A percentile compares a stretch with the other conserved stretches of the same genome.
Evolutionary conservation across 1,140 invertebrate genomes (phyloP).

Genomic region (Muscidifurax raptorellus): DNA sequence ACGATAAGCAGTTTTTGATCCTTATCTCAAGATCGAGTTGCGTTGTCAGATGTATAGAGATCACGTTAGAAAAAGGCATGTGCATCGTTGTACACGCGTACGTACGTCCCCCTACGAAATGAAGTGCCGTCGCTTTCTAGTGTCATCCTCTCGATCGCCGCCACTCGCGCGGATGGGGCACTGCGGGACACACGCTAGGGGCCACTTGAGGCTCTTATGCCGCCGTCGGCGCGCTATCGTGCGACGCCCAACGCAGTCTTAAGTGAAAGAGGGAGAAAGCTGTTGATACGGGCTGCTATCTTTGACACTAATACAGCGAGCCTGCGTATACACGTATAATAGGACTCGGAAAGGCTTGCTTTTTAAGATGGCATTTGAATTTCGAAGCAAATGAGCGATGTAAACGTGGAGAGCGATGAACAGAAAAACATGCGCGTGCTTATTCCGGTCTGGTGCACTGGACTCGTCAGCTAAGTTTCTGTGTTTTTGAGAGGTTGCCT

Average conservation of each 20-base stretch:
- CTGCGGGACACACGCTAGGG: neutral
- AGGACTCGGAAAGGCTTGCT: too few relatives aligned
- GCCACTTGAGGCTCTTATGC: neutral
- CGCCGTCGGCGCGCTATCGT: neutral
- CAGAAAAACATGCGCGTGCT: too few relatives aligned
- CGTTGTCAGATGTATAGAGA: neutral
- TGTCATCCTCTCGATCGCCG: neutral
- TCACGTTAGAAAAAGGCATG: neutral
- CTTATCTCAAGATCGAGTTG: neutral
- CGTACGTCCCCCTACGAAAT: neutral
- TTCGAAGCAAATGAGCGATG: too few relatives aligned
- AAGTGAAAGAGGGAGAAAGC: slow-evolving; percentile 3
- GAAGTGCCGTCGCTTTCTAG: neutral
- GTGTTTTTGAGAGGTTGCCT: too few relatives aligned
- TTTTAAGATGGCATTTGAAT: neutral
- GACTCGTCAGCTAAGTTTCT: too few relatives aligned
- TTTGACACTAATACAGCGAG: neutral
- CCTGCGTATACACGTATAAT: too few relatives aligned
- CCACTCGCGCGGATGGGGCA: neutral
- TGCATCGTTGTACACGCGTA: neutral
- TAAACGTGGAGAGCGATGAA: too few relatives aligned
- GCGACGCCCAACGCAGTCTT: neutral
- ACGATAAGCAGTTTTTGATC: neutral
- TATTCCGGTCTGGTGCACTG: too few relatives aligned
- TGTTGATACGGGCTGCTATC: neutral